These are phyloP conservation scores for Datnioides undecimradiatus DNA, from an alignment of 2,113 vertebrate genomes.

Conservation along the genomic window DNA sequence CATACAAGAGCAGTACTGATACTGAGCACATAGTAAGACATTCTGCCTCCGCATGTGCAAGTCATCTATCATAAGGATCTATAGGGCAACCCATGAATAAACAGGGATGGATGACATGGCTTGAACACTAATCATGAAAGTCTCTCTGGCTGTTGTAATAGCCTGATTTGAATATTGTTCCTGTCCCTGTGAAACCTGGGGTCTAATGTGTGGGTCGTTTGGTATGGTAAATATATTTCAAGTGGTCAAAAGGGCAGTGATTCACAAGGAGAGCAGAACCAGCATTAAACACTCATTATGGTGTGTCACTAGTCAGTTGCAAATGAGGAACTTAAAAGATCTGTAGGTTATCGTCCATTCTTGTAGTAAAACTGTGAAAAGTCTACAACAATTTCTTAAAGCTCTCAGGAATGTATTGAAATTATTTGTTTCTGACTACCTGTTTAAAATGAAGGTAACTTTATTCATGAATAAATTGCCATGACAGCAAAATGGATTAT, in stretches of 20 bases:
- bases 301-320: not conserved
- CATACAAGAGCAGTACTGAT: constrained; percentile 66
- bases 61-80: constrained; percentile 60
- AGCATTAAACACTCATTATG: constrained; percentile 9
- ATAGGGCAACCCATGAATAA: constrained; percentile 56
- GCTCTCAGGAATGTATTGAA: too few species aligned
- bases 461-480: not conserved
- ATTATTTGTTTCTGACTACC: too few species aligned
- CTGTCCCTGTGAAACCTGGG: not conserved
- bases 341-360: not conserved
- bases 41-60: constrained; percentile 43
- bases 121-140: constrained; percentile 52
- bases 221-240: constrained; percentile 21
- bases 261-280: constrained; percentile 13
- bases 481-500: too few species aligned
- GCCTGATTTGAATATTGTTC: constrained; percentile 47
- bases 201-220: not conserved
- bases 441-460: not conserved
- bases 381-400: not conserved
- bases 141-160: constrained; percentile 11
- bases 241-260: constrained; percentile 35
- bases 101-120: constrained; percentile 50
- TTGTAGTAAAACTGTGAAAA: not conserved
- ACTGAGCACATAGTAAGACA: constrained; percentile 53
- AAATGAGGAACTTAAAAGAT: constrained; percentile 6